A percentile compares a stretch with the other conserved stretches of the same genome.
These are phyloP conservation scores for Sorex maritimensis DNA, from an alignment of 2,797 vertebrate species.

Conservation along the genomic window DNA sequence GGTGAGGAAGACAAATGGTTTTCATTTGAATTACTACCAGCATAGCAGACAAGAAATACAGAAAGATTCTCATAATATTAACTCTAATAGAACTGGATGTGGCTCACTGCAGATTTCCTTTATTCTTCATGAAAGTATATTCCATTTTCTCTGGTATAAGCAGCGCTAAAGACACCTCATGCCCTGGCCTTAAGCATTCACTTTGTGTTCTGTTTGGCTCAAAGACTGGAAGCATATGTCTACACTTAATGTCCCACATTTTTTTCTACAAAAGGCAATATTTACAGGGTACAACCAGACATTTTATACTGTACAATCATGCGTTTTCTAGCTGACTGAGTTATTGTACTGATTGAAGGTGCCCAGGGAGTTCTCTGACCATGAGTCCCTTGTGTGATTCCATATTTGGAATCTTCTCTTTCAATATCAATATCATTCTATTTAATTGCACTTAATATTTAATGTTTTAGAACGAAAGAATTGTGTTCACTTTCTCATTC, in stretches of 20 bases:
- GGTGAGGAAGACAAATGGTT: neutral
- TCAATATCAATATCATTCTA: no score
- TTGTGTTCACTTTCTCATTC: neutral
- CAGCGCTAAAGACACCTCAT: neutral
- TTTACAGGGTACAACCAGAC: neutral
- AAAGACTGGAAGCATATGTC: neutral
- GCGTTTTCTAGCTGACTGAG: neutral
- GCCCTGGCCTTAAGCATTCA: neutral
- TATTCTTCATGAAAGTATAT: slow-evolving; percentile 10
- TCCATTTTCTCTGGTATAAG: neutral
- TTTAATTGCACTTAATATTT: no score
- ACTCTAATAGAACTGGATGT: neutral
- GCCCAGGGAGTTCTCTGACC: neutral
- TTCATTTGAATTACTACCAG: neutral
- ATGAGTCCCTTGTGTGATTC: neutral
- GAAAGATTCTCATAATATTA: neutral
- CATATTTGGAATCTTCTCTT: neutral
- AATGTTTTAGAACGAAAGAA: no score
- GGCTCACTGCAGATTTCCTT: neutral
- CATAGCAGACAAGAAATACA: neutral
- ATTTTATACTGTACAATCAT: neutral
- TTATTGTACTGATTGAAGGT: neutral
- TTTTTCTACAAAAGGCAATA: no score
- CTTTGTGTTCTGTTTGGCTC: neutral
- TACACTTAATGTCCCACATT: neutral